Evolutionary conservation across 2,888 invertebrate genomes (phyloP), one percentile per base, ranked within the genome.

Genomic region (Eudasyphora cyanicolor): DNA sequence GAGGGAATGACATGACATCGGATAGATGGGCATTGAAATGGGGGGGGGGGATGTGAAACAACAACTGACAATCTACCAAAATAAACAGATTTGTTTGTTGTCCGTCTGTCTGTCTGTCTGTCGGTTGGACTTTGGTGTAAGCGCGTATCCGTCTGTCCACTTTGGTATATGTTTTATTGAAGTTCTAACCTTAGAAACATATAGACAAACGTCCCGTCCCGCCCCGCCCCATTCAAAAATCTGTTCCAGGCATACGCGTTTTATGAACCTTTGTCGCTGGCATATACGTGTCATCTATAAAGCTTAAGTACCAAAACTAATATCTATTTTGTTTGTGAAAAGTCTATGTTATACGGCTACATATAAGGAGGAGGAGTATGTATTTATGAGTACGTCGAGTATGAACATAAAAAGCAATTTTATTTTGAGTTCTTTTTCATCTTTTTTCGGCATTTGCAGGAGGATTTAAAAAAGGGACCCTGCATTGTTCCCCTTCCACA

Each of bases 1-100:
- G 14, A n/a, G 42, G 14, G n/a, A n/a, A n/a, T n/a, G n/a, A n/a
- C n/a, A n/a, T n/a, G n/a, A n/a, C n/a, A n/a, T n/a, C 5, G 17
- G 29, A 38, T 19, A 12, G n/a, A 12, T 29, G 38, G 42, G 24
- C 19, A n/a, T n/a, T n/a, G n/a, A n/a, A n/a, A n/a, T n/a, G n/a
- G 27, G 51, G 27, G n/a, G 7, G 57, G 1, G 14, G 27, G 35
- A 35, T 24, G 76, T 70, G 60, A 24, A 76, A 67, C 60, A 76
- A 76, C 67, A 75, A 81, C 76, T 67, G 81, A 84, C n/a, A 81
- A 69, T 84, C 78, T 84, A 79, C 76, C 73, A 84, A 84, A 76
- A 84, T 69, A 84, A 84, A 84, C 84, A 84, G 81, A 84, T 84
- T 84, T 84, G 67, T 80, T 76, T 42, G 62, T 70, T 81, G 57